These are phyloP conservation scores for Drosophila saltans DNA, from an alignment of 1,140 invertebrate species.

Conservation along the genomic window DNA sequence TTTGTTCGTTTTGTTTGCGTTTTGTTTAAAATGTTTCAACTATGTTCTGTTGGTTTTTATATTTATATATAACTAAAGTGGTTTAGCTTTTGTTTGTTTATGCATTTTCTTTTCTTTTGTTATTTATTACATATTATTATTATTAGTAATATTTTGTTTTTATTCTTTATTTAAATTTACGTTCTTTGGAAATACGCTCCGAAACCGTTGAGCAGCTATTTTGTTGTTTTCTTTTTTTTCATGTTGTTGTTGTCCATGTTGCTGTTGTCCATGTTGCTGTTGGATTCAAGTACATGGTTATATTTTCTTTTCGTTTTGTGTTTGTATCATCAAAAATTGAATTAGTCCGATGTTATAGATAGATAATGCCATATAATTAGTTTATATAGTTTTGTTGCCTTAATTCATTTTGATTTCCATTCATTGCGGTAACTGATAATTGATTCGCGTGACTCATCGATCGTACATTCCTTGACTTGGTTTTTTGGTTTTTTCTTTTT, in stretches of 20 bases:
- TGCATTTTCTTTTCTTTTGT: not conserved
- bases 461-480: not conserved
- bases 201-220: constrained; percentile 83
- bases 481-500: constrained; percentile 21
- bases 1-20: constrained; percentile 4
- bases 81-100: constrained; percentile 22
- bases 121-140: constrained; percentile 4
- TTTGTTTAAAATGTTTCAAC: constrained; percentile 67
- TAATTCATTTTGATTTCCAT: constrained; percentile 1
- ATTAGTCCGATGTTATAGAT: constrained; percentile 1
- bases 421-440: constrained; percentile 19
- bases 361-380: constrained; percentile 21
- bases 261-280: constrained; percentile 34
- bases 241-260: constrained; percentile 44
- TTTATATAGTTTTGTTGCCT: constrained; percentile 14
- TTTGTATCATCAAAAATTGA: not conserved
- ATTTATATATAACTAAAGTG: constrained; percentile 76
- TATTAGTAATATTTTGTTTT: constrained; percentile 43
- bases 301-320: not conserved
- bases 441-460: constrained; percentile 11
- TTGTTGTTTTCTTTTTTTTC: constrained; percentile 35
- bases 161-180: constrained; percentile 37
- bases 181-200: constrained; percentile 82
- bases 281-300: constrained; percentile 10
- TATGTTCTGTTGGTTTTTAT: constrained; percentile 49